Conservation (phyloP, 2,113 vertebrate species). For the Tragelaphus buxtoni region DNA sequence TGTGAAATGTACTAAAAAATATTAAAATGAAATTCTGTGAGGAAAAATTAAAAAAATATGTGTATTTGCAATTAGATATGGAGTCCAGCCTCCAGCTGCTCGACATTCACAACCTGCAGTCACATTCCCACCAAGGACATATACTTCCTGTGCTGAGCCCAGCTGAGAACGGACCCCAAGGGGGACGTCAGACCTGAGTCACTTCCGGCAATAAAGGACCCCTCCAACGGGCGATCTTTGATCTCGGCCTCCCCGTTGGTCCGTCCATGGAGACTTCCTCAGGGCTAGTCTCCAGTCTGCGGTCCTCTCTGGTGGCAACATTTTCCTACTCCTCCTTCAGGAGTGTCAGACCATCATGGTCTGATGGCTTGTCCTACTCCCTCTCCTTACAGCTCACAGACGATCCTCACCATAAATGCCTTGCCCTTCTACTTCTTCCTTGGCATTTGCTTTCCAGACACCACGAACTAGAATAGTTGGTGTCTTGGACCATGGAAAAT, state of each 20-base stretch:
- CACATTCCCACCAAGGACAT: background rate
- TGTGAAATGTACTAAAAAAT: background rate
- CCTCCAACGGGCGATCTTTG: accelerated
- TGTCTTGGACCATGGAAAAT: no score
- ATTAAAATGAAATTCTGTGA: background rate
- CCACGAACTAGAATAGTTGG: background rate
- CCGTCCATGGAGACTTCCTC: background rate
- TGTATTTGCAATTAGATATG: background rate
- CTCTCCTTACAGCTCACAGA: background rate
- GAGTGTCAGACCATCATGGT: background rate
- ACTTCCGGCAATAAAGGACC: background rate
- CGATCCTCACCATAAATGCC: background rate
- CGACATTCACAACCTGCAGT: no score
- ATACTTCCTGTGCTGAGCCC: no score
- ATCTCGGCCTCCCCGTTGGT: accelerated
- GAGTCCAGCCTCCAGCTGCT: background rate
- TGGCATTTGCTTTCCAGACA: background rate
- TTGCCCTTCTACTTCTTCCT: background rate
- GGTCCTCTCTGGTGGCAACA: background rate
- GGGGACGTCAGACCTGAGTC: background rate
- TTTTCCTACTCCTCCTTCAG: background rate
- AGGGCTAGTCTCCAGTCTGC: no score
- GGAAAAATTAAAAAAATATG: background rate
- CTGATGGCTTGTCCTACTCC: background rate
- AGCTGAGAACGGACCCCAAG: background rate